Conservation (phyloP, 2,113 vertebrate species). For the Hystrix cristata region DNA sequence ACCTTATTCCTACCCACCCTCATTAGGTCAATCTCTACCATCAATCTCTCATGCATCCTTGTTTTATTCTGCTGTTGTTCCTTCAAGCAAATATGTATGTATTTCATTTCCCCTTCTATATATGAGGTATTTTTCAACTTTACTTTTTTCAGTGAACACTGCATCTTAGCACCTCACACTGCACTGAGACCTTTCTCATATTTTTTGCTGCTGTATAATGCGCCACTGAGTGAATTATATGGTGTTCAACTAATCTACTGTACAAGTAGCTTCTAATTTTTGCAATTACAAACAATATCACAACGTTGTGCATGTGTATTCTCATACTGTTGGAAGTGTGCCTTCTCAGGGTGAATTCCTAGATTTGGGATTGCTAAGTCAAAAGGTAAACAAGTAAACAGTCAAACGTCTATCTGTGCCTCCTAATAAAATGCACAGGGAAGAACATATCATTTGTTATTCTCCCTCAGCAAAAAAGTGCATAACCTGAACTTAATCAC, state of each 20-base stretch:
- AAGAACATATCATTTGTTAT: slow-evolving; percentile 36
- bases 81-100: not conserved
- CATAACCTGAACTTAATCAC: not conserved
- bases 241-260: not conserved
- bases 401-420: not conserved
- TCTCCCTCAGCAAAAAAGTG: not conserved
- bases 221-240: not conserved
- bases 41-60: not conserved
- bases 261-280: not conserved
- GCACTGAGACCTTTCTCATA: not conserved
- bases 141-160: slow-evolving; percentile 32
- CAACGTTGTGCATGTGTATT: not conserved
- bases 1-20: not conserved
- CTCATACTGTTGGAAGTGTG: not conserved
- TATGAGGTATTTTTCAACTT: not conserved
- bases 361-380: not conserved
- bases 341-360: slow-evolving; percentile 14
- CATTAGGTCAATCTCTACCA: not conserved
- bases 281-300: not conserved
- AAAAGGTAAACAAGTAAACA: not conserved
- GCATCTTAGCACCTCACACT: not conserved
- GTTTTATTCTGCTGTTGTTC: not conserved
- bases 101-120: not conserved
- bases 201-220: not conserved
- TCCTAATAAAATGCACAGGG: not conserved